These are phyloP conservation scores for Cataglyphis hispanica DNA, from an alignment of 1,140 invertebrate species.

Conservation along the genomic window DNA sequence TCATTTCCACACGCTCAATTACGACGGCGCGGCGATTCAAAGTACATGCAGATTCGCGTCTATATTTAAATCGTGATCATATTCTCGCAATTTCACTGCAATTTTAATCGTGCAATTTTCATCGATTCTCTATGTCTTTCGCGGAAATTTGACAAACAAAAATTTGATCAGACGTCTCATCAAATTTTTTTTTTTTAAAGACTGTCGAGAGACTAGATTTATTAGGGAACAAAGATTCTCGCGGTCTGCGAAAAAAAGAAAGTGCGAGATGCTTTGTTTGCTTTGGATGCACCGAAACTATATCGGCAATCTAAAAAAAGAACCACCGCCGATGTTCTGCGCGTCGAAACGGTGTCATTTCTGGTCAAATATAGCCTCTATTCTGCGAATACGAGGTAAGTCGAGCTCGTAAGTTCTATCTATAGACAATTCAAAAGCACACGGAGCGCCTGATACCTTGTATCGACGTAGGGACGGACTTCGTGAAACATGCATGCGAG, in stretches of 20 bases:
- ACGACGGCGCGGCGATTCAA: not conserved
- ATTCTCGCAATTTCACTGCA: conserved; percentile 2
- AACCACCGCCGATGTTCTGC: not conserved
- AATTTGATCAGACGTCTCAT: not conserved
- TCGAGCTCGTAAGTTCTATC: conserved; percentile 34
- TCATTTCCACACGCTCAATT: not conserved
- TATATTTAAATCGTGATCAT: not conserved
- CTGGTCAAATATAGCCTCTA: conserved; percentile 45
- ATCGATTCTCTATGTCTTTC: not conserved
- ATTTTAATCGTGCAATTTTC: conserved; percentile 19
- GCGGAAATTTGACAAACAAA: not conserved
- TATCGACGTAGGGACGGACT: conserved; percentile 35
- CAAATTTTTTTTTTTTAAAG: not conserved
- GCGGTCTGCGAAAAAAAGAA: not conserved
- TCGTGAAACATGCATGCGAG: conserved; percentile 59
- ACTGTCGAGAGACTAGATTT: not conserved
- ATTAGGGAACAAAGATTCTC: not conserved
- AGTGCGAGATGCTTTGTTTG: conserved; percentile 9
- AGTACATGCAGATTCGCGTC: too few relatives aligned
- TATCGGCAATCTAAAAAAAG: conserved; percentile 45
- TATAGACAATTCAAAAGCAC: conserved; percentile 60
- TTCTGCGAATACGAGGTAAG: conserved; percentile 47
- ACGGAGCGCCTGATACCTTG: conserved; percentile 33
- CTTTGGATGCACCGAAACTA: conserved; percentile 14
- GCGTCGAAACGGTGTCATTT: conserved; percentile 44